A percentile compares a stretch with the other conserved stretches of the same genome.
phyloP scores from a whole-genome alignment of 2,113 vertebrate species.

The Canis aureus region DNA sequence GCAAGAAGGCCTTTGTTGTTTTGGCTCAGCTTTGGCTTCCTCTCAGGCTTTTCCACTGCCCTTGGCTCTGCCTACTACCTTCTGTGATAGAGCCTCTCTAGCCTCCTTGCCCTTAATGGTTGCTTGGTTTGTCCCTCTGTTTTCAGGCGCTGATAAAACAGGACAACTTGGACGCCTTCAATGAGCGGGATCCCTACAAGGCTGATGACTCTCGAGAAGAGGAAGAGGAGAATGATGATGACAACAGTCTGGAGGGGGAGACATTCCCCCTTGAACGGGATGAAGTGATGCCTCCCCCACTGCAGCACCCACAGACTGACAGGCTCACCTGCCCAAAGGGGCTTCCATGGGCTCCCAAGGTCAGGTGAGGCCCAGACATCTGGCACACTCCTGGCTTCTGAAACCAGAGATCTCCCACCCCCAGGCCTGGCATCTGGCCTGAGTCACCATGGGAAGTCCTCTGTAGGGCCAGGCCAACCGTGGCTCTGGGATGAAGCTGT shows the following conservation, averaged over 20 bases:
- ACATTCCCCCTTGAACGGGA: slow-evolving; percentile 96
- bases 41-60: background rate
- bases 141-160: slow-evolving; percentile 96
- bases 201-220: slow-evolving; percentile 96
- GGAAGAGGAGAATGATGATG: slow-evolving; percentile 97
- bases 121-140: background rate
- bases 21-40: background rate
- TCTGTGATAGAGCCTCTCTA: background rate
- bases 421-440: background rate
- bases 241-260: slow-evolving; percentile 95
- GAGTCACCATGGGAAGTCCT: background rate
- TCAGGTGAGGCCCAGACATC: slow-evolving; percentile 90
- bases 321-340: slow-evolving; percentile 97
- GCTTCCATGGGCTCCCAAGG: slow-evolving; percentile 98
- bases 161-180: slow-evolving; percentile 99
- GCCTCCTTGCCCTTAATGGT: background rate
- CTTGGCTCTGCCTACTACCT: background rate
- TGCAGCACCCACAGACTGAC: slow-evolving; percentile 94
- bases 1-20: background rate
- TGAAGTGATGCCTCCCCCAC: slow-evolving; percentile 96
- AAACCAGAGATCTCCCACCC: background rate
- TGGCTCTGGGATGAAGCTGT: background rate
- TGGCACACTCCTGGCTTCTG: background rate
- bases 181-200: slow-evolving; percentile 98
- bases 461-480: background rate